Conservation (phyloP, 2,797 vertebrate species). For the Protosalanx chinensis region DNA sequence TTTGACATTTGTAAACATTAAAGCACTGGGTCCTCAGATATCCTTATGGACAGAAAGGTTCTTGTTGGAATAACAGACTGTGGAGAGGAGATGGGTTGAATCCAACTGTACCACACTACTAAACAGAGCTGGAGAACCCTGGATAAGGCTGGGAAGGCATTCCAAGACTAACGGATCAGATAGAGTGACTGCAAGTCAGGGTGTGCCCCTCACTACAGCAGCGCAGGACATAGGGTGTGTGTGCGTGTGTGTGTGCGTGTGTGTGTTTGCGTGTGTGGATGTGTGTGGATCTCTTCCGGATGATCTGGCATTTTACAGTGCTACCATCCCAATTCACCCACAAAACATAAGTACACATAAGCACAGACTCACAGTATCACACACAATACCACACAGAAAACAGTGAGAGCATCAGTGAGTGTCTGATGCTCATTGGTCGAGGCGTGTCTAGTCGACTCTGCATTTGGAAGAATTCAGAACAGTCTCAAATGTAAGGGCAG, state of each 20-base stretch:
- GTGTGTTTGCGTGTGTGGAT: constrained; percentile 1
- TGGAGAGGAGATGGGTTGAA: too few species aligned
- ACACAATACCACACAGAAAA: neutral
- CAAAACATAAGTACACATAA: neutral
- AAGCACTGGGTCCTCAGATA: too few species aligned
- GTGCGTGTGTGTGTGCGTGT: constrained; percentile 1
- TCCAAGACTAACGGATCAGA: neutral
- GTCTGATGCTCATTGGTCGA: too few species aligned
- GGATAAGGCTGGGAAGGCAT: neutral
- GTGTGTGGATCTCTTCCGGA: neutral
- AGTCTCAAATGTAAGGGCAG: too few species aligned
- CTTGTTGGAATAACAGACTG: too few species aligned
- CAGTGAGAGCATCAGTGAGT: too few species aligned
- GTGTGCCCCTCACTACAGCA: constrained; percentile 11
- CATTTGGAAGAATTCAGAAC: too few species aligned
- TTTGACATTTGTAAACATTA: too few species aligned
- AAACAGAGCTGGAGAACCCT: neutral
- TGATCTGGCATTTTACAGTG: too few species aligned
- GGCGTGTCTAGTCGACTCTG: too few species aligned
- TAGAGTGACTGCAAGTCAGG: constrained; percentile 1
- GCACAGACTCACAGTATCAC: neutral
- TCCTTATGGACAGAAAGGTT: too few species aligned
- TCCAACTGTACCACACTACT: too few species aligned
- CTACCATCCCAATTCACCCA: neutral
- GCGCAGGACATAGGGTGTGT: neutral